Evolutionary conservation across 2,113 vertebrate genomes (phyloP).

Genomic region (Cavia porcellus): DNA sequence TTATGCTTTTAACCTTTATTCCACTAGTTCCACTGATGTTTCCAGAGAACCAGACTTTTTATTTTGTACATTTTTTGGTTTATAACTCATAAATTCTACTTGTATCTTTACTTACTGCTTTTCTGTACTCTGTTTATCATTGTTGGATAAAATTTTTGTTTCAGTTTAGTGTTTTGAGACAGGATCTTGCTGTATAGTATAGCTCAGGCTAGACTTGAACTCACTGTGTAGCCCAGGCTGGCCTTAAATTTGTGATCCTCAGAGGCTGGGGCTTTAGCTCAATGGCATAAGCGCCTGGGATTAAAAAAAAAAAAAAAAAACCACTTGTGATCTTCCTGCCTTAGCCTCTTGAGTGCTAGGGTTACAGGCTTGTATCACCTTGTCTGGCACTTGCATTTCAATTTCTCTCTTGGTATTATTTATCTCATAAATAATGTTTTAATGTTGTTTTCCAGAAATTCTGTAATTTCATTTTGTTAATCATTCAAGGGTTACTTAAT

Average conservation of each 20-base stretch:
- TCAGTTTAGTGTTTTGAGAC: neutral
- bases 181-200: neutral
- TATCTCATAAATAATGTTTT: neutral
- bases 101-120: conserved; percentile 18
- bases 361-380: neutral
- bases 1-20: neutral
- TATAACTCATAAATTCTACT: conserved; percentile 14
- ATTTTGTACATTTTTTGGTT: neutral
- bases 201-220: neutral
- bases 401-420: neutral
- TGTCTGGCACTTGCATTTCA: neutral
- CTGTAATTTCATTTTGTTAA: conserved; percentile 2
- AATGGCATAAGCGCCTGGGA: too few relatives aligned
- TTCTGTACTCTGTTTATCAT: neutral
- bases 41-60: neutral
- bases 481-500: conserved; percentile 17
- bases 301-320: too few relatives aligned
- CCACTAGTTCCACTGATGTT: neutral
- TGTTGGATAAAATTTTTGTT: neutral
- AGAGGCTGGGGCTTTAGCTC: too few relatives aligned
- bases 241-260: too few relatives aligned
- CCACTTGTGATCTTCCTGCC: neutral
- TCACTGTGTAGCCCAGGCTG: neutral
- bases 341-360: neutral
- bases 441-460: conserved; percentile 5